These are phyloP conservation scores for Branchinecta lindahli DNA, from an alignment of 1,140 invertebrate species.

Conservation along the genomic window DNA sequence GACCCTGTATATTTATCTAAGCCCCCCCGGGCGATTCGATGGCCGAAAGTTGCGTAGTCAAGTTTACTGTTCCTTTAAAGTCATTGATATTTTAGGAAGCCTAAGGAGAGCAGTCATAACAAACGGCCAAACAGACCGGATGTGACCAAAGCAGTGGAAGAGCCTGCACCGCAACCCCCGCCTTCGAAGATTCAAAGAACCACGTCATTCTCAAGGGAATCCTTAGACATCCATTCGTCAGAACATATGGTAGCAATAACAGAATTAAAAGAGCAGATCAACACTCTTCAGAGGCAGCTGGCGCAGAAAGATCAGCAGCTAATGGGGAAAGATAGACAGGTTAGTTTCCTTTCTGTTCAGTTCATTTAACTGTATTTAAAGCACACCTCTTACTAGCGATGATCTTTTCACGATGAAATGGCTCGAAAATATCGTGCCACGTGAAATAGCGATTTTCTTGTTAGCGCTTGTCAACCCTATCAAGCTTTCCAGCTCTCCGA, in stretches of 20 bases:
- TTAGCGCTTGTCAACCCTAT: no score
- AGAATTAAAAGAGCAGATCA: slow-evolving; percentile 83
- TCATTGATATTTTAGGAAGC: slow-evolving; percentile 2
- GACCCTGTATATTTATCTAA: no score
- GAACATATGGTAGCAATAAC: slow-evolving; percentile 89
- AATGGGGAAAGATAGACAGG: slow-evolving; percentile 77
- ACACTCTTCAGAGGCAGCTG: slow-evolving; percentile 75
- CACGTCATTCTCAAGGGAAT: slow-evolving; percentile 24
- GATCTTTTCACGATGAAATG: no score
- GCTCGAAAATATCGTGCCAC: no score
- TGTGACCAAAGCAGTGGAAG: slow-evolving; percentile 44
- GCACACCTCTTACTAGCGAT: no score
- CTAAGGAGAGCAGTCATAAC: slow-evolving; percentile 37
- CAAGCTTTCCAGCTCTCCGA: no score
- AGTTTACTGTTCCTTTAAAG: no score
- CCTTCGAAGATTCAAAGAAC: slow-evolving; percentile 35
- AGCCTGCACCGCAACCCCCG: slow-evolving; percentile 30
- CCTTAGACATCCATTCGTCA: slow-evolving; percentile 60
- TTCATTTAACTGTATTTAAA: no score
- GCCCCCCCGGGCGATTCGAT: no score
- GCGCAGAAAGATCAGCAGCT: slow-evolving; percentile 67
- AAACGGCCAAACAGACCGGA: slow-evolving; percentile 55
- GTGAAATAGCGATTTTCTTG: no score
- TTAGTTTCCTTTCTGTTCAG: slow-evolving; percentile 30
- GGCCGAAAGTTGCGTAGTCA: no score